phyloP scores from a whole-genome alignment of 2,888 invertebrate species.

The Heteropelma amictum region DNA sequence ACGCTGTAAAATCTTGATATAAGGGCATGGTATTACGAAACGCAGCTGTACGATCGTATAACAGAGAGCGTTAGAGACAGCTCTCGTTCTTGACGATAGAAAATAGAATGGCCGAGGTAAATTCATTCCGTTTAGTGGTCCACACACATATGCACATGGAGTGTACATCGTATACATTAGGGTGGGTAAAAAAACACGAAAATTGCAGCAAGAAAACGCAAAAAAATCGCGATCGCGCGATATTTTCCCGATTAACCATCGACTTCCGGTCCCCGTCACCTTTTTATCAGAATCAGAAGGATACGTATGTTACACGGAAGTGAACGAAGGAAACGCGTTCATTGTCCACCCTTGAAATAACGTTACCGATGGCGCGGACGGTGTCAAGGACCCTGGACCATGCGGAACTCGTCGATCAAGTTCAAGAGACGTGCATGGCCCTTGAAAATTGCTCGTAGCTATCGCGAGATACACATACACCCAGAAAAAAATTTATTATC shows the following conservation, averaged over 20 bases:
- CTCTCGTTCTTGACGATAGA: constrained; percentile 29
- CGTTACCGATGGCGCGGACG: constrained; percentile 35
- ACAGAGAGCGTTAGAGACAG: constrained; percentile 20
- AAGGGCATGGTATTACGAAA: constrained; percentile 18
- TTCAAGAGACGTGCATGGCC: constrained; percentile 30
- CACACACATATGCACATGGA: neutral
- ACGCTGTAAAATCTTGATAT: constrained; percentile 43
- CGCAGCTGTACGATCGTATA: constrained; percentile 34
- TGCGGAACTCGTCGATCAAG: constrained; percentile 49
- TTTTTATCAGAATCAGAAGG: too few relatives aligned
- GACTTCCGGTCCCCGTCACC: too few relatives aligned
- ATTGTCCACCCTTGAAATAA: neutral
- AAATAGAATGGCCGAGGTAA: constrained; percentile 46
- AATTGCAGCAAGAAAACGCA: too few relatives aligned
- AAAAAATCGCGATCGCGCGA: too few relatives aligned
- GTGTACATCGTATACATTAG: neutral
- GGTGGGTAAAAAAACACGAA: too few relatives aligned
- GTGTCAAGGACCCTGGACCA: constrained; percentile 42
- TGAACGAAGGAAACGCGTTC: neutral
- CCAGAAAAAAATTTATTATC: too few relatives aligned
- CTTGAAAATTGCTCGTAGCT: constrained; percentile 32
- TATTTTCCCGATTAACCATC: too few relatives aligned
- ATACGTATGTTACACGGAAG: neutral
- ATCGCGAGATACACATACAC: neutral
- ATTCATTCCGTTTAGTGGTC: constrained; percentile 57